Evolutionary conservation across 2,888 invertebrate species (phyloP).

Genomic region (Lasioglossum leucozonium): DNA sequence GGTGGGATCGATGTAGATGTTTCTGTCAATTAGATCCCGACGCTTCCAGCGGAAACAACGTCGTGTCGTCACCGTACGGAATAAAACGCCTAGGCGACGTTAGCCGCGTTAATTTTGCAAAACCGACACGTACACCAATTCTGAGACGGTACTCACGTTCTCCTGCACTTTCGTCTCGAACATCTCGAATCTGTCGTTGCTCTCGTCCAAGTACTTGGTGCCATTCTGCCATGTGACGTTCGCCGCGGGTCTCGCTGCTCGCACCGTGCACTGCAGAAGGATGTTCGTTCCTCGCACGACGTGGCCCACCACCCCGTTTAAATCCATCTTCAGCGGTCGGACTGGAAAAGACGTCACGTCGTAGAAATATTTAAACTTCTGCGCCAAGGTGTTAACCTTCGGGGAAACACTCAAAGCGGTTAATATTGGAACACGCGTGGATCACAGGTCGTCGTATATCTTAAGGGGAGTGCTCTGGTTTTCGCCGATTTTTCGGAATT

Average conservation of each 20-base stretch:
- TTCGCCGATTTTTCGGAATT: not conserved
- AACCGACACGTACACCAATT: conserved; percentile 1
- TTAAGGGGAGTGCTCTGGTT: not conserved
- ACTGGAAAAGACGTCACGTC: conserved; percentile 86
- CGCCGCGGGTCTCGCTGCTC: conserved; percentile 93
- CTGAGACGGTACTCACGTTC: conserved; percentile 77
- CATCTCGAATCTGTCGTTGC: conserved; percentile 79
- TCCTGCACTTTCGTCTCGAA: conserved; percentile 78
- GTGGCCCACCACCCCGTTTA: conserved; percentile 91
- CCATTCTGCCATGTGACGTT: conserved; percentile 94
- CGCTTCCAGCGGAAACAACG: not conserved
- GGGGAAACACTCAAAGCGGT: not conserved
- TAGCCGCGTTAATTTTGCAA: conserved; percentile 24
- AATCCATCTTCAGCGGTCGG: conserved; percentile 91
- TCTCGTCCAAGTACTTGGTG: conserved; percentile 84
- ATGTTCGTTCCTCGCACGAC: conserved; percentile 93
- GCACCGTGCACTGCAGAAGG: conserved; percentile 91
- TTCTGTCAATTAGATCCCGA: not conserved
- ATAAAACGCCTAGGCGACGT: not conserved
- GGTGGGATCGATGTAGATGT: not conserved
- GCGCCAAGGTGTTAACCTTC: not conserved
- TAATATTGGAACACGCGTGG: not conserved
- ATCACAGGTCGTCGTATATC: not conserved
- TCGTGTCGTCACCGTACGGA: not conserved
- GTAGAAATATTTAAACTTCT: conserved; percentile 19